Evolutionary conservation across 2,113 vertebrate species (phyloP), one percentile per base, ranked within the genome.

Genomic region (Thinocorus orbignyianus): DNA sequence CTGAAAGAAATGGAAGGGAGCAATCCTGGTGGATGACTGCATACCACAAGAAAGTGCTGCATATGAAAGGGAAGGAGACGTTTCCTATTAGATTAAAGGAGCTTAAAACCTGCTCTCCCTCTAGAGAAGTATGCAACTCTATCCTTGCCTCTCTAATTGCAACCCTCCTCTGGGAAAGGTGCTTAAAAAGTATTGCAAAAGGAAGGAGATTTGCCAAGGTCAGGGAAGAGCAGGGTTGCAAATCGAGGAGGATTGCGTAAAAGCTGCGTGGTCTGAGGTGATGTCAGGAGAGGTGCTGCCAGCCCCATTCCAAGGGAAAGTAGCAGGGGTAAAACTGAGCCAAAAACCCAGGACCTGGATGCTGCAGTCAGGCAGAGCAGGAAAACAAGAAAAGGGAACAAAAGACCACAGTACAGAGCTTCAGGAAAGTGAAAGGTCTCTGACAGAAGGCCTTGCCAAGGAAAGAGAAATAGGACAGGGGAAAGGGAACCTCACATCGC

Each of bases 41-140:
- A 85, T 65, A 86, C 86, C 92, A 96, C 95, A 81, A 94, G 86
- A 93, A 95, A 94, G 90, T 19, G 73, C 70, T 87, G 83, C 92
- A 79, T 86, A 86, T 81, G 77, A 96, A 94, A 95, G 86, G 80
- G 83, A 95, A 93, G 79, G 72, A 90, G 85, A 94, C 55, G 81
- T 84, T 93, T 94, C 96, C 88, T 89, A 65, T 80, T 57, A 93
- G 80, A 95, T 90, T 71, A 96, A 94, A 91, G 46, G 65, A 86
- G 66, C 51, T 72, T 62, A 92, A 92, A 76, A 96, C 86, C 91
- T 85, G 92, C 92, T 95, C 89, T 95, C 86, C 86, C 84, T 81
- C 91, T 74, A 90, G 52, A 92, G 81, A 87, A 79, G 73, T 42
- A 86, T 39, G 83, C 92, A 94, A 51, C 86, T 79, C 92, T 35